Percentiles rank a stretch among this genome's conserved stretches.
Conservation (phyloP, 2,888 invertebrate genomes). For the Apodemia duryi region DNA sequence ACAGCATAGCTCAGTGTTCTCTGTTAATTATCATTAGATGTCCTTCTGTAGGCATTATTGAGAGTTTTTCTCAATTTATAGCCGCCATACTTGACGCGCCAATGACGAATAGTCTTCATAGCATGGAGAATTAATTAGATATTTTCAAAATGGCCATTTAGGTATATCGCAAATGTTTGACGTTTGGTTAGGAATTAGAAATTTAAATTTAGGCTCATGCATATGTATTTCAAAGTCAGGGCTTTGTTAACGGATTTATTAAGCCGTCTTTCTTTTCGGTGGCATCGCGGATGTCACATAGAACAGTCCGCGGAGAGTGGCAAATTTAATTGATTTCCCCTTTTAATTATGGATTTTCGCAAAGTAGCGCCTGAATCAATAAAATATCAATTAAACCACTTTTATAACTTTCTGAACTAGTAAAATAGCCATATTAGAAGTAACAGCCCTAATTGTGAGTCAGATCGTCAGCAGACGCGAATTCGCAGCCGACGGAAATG, state of each 20-base stretch:
- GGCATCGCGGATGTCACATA: too few relatives aligned
- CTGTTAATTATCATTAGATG: constrained; percentile 65
- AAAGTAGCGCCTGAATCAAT: too few relatives aligned
- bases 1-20: constrained; percentile 60
- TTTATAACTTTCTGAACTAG: too few relatives aligned
- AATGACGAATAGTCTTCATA: constrained; percentile 2
- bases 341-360: too few relatives aligned
- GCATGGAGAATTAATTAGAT: not conserved
- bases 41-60: constrained; percentile 41
- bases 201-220: too few relatives aligned
- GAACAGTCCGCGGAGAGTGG: too few relatives aligned
- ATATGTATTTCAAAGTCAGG: too few relatives aligned
- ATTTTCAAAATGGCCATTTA: not conserved
- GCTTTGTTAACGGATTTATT: too few relatives aligned
- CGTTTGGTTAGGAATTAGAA: not conserved
- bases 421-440: not conserved
- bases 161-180: too few relatives aligned
- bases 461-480: constrained; percentile 33
- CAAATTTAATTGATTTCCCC: too few relatives aligned
- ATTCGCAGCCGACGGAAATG: constrained; percentile 61
- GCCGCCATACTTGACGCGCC: constrained; percentile 35
- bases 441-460: constrained; percentile 36
- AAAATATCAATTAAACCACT: too few relatives aligned
- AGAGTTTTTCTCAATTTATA: constrained; percentile 35
- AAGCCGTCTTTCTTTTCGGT: too few relatives aligned